Evolutionary conservation across 2,113 vertebrate genomes (phyloP), one percentile per base, ranked within the genome.

Genomic region (Odobenus rosmarus): DNA sequence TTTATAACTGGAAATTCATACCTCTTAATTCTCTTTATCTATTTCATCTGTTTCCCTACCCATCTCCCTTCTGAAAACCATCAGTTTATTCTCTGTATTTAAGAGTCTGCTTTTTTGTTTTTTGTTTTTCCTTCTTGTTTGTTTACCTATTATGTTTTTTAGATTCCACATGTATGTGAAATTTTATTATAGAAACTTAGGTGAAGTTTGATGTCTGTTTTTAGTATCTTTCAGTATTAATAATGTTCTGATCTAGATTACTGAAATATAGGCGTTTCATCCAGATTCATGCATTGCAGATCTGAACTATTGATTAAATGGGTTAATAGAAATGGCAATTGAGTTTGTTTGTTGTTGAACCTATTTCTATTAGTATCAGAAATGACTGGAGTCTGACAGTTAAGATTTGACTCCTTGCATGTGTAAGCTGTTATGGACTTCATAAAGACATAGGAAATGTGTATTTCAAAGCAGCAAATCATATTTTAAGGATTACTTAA

Each of bases 151-250:
- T 42, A 42, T 74, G 36, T 74, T 74, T 36, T 74, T 74, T 42
- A 42, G 39, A 74, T 74, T 42, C 71, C 23, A 74, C 5, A 3
- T 72, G 69, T 72, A 72, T 39, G 69, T 72, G n/a, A 72, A 72
- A 64, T 69, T 81, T 81, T 90, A 82, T 93, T 93, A 24, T 69
- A 76, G 88, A 89, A 69, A 26, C 64, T 92, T 82, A 74, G 55
- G 6, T 94, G 55, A 96, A 31, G n/a, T 83, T 95, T 92, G 71
- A 81, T 90, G 36, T 86, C 85, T 88, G 9, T 94, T 91, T 97
- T 95, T 55, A 89, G 69, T 31, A 46, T 93, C 79, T 62, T 91
- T 93, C 51, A 61, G 31, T 92, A 80, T 71, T 87, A 83, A 82
- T 89, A 49, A 62, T 62, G 4, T 61, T 96, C 84, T 93, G 72